These are phyloP conservation scores for Ceratoteleas bidentatus DNA, from an alignment of 1,140 invertebrate species.

Conservation along the genomic window DNA sequence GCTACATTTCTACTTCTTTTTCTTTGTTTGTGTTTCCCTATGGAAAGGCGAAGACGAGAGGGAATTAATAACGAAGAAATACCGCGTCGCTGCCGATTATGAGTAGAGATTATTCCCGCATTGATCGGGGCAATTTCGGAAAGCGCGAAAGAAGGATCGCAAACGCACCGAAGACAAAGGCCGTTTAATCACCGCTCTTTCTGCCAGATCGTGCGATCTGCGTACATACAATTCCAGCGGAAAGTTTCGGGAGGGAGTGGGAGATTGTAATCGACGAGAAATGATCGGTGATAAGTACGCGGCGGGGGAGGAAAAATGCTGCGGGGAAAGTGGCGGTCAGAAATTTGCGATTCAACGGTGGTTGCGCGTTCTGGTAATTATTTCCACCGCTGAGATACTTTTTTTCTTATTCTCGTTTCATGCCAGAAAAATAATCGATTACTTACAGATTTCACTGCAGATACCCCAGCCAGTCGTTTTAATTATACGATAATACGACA, in stretches of 20 bases:
- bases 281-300: not conserved
- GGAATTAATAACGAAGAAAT: constrained; percentile 29
- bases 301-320: too few relatives aligned
- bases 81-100: constrained; percentile 17
- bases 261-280: not conserved
- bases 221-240: not conserved
- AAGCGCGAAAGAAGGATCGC: constrained; percentile 32
- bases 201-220: constrained; percentile 10
- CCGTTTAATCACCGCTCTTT: constrained; percentile 37
- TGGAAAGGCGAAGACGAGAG: not conserved
- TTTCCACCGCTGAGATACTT: too few relatives aligned
- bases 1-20: too few relatives aligned
- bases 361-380: too few relatives aligned
- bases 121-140: constrained; percentile 38
- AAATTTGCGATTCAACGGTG: too few relatives aligned
- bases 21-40: too few relatives aligned
- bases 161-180: constrained; percentile 38
- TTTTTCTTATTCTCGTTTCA: too few relatives aligned
- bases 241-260: not conserved
- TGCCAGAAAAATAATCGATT: too few relatives aligned
- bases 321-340: too few relatives aligned
- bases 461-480: too few relatives aligned
- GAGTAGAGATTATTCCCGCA: constrained; percentile 17
- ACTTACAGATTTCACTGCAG: too few relatives aligned
- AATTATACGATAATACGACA: too few relatives aligned